Evolutionary conservation across 2,797 vertebrate species (phyloP).

Genomic region (Microhierax caerulescens): DNA sequence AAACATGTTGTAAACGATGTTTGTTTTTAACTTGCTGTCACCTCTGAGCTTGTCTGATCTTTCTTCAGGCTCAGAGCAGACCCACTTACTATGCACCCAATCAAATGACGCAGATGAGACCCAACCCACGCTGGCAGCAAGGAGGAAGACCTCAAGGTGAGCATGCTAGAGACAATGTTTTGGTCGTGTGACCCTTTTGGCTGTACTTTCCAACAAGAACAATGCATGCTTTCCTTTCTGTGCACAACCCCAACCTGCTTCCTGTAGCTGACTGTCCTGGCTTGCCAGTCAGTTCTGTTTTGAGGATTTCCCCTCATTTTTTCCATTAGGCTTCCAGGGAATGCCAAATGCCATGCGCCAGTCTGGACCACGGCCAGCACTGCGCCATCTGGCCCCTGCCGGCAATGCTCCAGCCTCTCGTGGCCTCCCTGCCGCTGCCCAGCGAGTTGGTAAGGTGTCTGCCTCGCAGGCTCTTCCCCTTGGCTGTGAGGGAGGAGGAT

Average conservation of each 20-base stretch:
- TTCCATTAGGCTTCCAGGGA: constrained; percentile 87
- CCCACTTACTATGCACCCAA: constrained; percentile 97
- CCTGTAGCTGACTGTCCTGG: not conserved
- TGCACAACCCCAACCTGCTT: not conserved
- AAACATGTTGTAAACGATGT: not conserved
- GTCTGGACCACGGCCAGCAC: constrained; percentile 88
- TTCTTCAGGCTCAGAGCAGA: constrained; percentile 90
- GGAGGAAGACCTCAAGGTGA: constrained; percentile 95
- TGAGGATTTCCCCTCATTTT: not conserved
- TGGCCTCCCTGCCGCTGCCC: constrained; percentile 80
- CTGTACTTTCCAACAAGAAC: not conserved
- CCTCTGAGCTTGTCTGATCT: not conserved
- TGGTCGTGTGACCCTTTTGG: not conserved
- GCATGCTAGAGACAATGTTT: not conserved
- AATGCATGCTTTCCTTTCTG: accelerated
- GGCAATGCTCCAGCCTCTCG: constrained; percentile 83
- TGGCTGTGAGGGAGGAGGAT: not conserved
- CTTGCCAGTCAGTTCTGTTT: not conserved
- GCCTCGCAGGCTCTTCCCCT: not conserved
- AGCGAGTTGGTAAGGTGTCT: constrained; percentile 82
- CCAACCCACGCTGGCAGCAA: constrained; percentile 96
- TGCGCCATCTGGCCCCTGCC: constrained; percentile 89
- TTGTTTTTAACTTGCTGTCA: not conserved
- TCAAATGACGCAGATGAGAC: constrained; percentile 95
- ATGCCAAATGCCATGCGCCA: constrained; percentile 92